phyloP scores from a whole-genome alignment of 2,113 vertebrate species.

The Malaclemys terrapin region DNA sequence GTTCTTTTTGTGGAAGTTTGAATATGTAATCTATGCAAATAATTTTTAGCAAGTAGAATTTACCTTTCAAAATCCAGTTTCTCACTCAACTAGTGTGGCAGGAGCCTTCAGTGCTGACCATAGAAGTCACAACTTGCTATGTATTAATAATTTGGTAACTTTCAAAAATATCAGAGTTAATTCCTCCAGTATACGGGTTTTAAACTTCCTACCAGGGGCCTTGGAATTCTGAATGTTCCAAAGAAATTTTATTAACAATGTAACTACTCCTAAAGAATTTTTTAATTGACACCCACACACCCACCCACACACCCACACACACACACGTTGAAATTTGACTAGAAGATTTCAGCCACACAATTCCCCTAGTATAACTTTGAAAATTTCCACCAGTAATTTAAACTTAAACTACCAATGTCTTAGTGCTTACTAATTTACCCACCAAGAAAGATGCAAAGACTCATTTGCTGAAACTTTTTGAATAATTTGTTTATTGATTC shows the following conservation, averaged over 20 bases:
- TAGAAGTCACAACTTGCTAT: neutral
- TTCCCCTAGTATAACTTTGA: neutral
- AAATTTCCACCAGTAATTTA: neutral
- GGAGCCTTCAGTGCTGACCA: neutral
- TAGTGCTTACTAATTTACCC: neutral
- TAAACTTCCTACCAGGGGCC: rapidly evolving
- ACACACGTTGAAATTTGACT: neutral
- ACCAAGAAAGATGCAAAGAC: neutral
- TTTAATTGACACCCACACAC: no score
- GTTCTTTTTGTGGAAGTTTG: neutral
- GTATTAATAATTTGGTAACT: neutral
- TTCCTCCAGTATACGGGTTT: neutral
- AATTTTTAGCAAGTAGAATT: neutral
- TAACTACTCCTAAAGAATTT: neutral
- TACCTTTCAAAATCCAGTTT: neutral
- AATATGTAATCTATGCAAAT: neutral
- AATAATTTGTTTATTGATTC: neutral
- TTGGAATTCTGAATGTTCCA: neutral
- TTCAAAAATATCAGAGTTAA: neutral
- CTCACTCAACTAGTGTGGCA: neutral
- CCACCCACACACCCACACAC: no score
- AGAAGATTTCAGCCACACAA: neutral
- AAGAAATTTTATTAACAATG: neutral
- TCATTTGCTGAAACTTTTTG: neutral
- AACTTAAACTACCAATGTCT: neutral